Base-by-base conservation (phyloP, 2,888 invertebrate genomes). In the Dorcus hopei region DNA sequence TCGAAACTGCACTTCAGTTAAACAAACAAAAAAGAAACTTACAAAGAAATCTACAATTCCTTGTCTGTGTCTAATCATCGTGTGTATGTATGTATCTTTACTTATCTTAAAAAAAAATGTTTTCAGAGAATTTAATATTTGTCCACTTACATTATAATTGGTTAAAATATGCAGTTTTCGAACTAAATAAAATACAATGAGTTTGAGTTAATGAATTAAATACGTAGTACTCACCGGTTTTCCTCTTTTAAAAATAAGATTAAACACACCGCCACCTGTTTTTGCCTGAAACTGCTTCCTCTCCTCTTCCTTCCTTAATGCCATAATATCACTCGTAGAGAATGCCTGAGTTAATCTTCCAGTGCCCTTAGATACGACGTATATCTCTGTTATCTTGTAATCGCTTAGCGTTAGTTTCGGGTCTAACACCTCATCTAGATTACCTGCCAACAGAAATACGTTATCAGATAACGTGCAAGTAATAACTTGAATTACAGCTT, bases 371-470 rank as follows among this genome's bases (percentile, higher is more conserved):
- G 81, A 78, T 45, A 85, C 85, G 26, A 87, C 76, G 61, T 83
- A 83, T 48, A 89, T 83, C 75, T 88, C 87, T 61, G 85, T 85
- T 48, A 87, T 80, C 61, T 84, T 83, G 70, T 87, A 87, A 72
- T 87, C 86, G 53, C 83, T 83, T 47, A 88, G 75, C 1, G 83
- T 82, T 64, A 82, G 73, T 63, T 82, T 81, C 41, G 83, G 80
- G 64, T 85, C 82, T 69, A 88, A 75, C 11, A 80, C 80, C 70
- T 86, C 82, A 66, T 85, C 83, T 61, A 86, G 77, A 72, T 85
- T 84, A 14, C 80, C 85, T 84, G 72, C 19, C 75, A 74, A 63
- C 54, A 56, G 26, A 55, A 54, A 16, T 39, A 49, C 42, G 42
- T 58, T 54, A 49, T 58, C 54, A 43, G 49, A 58, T 58, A 54